These are phyloP conservation scores for Cariama cristata DNA, from an alignment of 2,113 vertebrate species.

Conservation along the genomic window DNA sequence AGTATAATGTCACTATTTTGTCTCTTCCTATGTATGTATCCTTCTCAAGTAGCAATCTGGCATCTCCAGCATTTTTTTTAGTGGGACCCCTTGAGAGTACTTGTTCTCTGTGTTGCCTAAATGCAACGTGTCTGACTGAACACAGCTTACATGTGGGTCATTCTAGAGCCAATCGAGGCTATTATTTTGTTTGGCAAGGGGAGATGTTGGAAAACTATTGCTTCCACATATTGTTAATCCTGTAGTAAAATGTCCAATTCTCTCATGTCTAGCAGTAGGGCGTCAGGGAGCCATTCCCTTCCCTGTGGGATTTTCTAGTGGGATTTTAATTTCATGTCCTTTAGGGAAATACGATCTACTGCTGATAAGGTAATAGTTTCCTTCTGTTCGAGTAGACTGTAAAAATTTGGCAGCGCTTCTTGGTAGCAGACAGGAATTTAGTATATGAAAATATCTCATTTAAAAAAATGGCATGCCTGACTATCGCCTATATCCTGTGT, in stretches of 20 bases:
- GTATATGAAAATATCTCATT: background rate
- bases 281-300: background rate
- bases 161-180: background rate
- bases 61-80: background rate
- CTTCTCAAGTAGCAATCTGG: background rate
- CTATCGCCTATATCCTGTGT: background rate
- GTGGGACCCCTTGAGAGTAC: background rate
- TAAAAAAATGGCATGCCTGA: background rate
- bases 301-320: constrained; percentile 28
- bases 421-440: background rate
- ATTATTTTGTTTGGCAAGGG: constrained; percentile 25
- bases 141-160: background rate
- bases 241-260: constrained; percentile 20
- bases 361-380: constrained; percentile 64
- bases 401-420: constrained; percentile 11
- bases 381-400: constrained; percentile 32
- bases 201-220: constrained; percentile 47
- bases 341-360: constrained; percentile 35
- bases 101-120: background rate
- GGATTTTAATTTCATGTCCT: constrained; percentile 37
- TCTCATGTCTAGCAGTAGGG: background rate
- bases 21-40: background rate
- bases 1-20: background rate
- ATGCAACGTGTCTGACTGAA: background rate
- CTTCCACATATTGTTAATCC: constrained; percentile 52